These are phyloP conservation scores for Heliothis subflexa DNA, from an alignment of 1,140 invertebrate genomes.

Conservation along the genomic window DNA sequence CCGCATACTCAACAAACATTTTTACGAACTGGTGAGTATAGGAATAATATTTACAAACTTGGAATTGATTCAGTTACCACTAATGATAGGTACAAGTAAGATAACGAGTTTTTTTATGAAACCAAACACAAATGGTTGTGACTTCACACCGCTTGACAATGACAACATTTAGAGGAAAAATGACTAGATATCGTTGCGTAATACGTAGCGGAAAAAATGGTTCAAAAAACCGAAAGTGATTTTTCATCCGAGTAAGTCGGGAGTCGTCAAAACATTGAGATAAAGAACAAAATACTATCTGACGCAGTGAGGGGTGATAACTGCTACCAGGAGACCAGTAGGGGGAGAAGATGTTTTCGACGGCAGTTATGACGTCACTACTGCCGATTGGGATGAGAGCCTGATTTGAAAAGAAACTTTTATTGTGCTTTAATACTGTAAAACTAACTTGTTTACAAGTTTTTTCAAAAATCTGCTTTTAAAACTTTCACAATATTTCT, in stretches of 20 bases:
- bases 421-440: constrained; percentile 26
- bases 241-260: constrained; percentile 35
- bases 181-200: constrained; percentile 24
- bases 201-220: constrained; percentile 24
- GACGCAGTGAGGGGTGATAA: constrained; percentile 28
- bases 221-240: constrained; percentile 33
- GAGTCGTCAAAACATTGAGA: constrained; percentile 35
- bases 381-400: neutral
- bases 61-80: no score
- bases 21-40: constrained; percentile 15
- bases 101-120: neutral
- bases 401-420: neutral
- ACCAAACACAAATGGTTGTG: constrained; percentile 5
- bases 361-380: constrained; percentile 5
- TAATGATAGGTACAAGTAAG: no score
- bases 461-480: neutral
- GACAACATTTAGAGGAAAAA: neutral
- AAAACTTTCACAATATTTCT: neutral
- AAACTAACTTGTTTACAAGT: neutral
- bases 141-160: neutral
- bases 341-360: neutral
- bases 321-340: constrained; percentile 5
- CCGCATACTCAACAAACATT: no score
- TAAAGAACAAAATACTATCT: constrained; percentile 36
- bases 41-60: no score